Base-by-base conservation (phyloP, 2,797 vertebrate genomes). In the Anolis apletophallus region DNA sequence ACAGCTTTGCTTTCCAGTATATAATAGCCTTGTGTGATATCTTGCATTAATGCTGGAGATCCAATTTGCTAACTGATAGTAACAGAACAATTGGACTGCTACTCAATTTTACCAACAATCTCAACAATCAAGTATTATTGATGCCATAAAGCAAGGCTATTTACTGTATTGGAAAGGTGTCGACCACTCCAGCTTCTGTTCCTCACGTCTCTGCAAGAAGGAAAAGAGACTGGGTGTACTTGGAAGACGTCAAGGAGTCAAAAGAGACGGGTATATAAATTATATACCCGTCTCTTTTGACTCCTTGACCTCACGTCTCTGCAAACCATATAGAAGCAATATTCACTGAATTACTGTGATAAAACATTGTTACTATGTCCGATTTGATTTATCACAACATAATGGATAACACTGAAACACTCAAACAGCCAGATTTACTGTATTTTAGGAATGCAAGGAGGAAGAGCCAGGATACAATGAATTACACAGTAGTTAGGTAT, bases 381-480 rank as follows among this genome's bases (percentile, higher is more conserved):
- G 14, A 36, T 21, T 59, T 57, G 5, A 21, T 40, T 26, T 40
- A 9, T n/a, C 11, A 32, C 21, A 52, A 26, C 61, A 52, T 73
- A 50, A 14, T 12, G 10, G n/a, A 8, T 34, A 72, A 29, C 23
- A 61, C 64, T 74, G 19, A 61, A 52, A 52, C 73, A 10, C 26
- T 23, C 14, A 46, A 26, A 59, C 40, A 80, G 36, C 21, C 34
- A 26, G 32, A 79, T 46, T 46, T 46, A 11, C 67, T 54, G 26
- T 72, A 54, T 86, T 67, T 61, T 64, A 54, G 55, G 73, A 74
- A 86, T 74, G 59, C 68, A 72, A 61, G 29, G 8, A 19, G 57
- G 21, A 79, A 23, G 16, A 6, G 8, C 26, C 77, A 74, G 11
- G 26, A 50, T 17, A 64, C 55, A 40, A 61, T 3, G 7, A 54